Base-by-base conservation (phyloP, 2,888 invertebrate genomes). In the Euplexia lucipara region DNA sequence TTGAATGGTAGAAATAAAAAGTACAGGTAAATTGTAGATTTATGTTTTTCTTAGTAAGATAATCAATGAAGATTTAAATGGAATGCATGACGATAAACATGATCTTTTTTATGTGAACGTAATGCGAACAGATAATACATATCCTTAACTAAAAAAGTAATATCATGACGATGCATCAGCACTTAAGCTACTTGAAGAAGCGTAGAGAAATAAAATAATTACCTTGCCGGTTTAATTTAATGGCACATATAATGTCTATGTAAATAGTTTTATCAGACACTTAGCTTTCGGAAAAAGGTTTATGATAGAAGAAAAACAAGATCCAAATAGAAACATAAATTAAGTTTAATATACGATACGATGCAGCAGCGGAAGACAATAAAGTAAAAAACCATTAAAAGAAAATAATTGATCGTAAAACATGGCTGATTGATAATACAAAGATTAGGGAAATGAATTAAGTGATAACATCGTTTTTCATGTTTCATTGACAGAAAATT, bases 391-490 rank as follows among this genome's bases (percentile, higher is more conserved):
- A 54, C 32, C 62, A 68, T 74, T 74, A 78, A 72, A 70, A 66
- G 47, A 34, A 67, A 48, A 47, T 78, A 75, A 78, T 75, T 78
- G 79, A 47, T 78, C 81, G 76, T 82, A 79, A 79, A 78, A 76
- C 64, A 51, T 54, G 41, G 49, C 54, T 60, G 45, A 59, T 68
- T 62, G 71, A 72, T 75, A 75, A 74, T 65, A 48, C 52, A 67
- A 63, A 69, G 72, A 78, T 82, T 74, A 70, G 64, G 57, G 44
- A 66, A 34, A 64, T 52, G 62, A 67, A 74, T 75, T 67, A 62
- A 67, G 67, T 65, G 82, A 80, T 75, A 75, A 60, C 59, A 70
- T 72, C 65, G 62, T 44, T 70, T 56, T 52, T 49, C 52, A 66
- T 69, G 72, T 63, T 59, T 48, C 56, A 65, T 66, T 62, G 44